Evolutionary conservation across 1,140 invertebrate genomes (phyloP).

Genomic region (Calliphora vicina): DNA sequence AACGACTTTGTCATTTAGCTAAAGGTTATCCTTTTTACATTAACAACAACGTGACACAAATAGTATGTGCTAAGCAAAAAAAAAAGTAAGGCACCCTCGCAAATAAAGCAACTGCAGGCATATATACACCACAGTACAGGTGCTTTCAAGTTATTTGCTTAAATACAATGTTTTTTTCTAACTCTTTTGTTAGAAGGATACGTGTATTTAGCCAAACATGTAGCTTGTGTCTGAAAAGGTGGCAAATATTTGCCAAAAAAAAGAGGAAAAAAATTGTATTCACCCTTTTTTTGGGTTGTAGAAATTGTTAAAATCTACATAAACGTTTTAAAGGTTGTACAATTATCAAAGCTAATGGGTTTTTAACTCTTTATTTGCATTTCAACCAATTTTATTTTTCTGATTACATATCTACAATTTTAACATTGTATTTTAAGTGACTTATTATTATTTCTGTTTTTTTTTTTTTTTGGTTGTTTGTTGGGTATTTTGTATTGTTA

Average conservation of each 20-base stretch:
- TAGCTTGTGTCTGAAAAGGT: background rate
- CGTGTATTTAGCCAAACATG: background rate
- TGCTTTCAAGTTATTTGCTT: background rate
- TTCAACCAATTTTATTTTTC: background rate
- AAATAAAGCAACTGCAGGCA: background rate
- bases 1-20: slow-evolving; percentile 31
- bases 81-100: background rate
- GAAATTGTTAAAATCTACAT: slow-evolving; percentile 30
- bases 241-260: background rate
- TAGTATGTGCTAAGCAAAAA: no score
- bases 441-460: background rate
- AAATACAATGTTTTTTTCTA: background rate
- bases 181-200: background rate
- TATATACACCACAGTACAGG: background rate
- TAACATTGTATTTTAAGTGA: slow-evolving; percentile 2
- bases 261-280: background rate
- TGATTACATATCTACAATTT: background rate
- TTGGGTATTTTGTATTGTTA: background rate
- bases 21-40: slow-evolving; percentile 24
- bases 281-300: background rate
- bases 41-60: background rate
- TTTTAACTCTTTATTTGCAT: slow-evolving; percentile 32
- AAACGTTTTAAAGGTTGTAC: slow-evolving; percentile 24
- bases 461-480: background rate
- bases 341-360: slow-evolving; percentile 34